Evolutionary conservation across 2,888 invertebrate species (phyloP).

Genomic region (Caenorhabditis sp.): DNA sequence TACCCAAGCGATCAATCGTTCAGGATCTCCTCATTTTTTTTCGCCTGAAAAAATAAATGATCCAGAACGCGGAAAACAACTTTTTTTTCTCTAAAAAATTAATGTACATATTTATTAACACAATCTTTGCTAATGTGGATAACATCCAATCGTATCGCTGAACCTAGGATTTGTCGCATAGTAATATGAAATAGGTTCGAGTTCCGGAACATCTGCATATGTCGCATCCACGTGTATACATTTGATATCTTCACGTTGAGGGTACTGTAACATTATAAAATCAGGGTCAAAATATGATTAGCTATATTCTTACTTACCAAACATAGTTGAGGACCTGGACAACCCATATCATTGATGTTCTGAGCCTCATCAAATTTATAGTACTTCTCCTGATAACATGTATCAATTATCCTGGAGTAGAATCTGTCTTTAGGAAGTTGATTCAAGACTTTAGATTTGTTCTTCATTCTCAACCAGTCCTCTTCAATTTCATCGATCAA

Average conservation of each 20-base stretch:
- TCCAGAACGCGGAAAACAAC: too few species aligned
- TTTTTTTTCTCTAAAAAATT: too few species aligned
- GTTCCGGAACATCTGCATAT: neutral
- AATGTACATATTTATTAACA: too few species aligned
- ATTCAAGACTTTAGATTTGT: conserved; percentile 9
- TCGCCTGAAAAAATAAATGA: too few species aligned
- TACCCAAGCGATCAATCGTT: too few species aligned
- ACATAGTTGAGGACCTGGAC: neutral
- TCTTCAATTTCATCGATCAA: conserved; percentile 1
- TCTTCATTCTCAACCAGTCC: conserved; percentile 20
- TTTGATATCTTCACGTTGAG: neutral
- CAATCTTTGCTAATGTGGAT: neutral
- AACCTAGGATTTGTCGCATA: neutral
- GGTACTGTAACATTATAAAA: neutral
- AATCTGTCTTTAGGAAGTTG: conserved; percentile 18
- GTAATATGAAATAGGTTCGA: neutral
- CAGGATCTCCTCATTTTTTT: too few species aligned
- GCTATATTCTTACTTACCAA: too few species aligned
- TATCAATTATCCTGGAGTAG: conserved; percentile 16
- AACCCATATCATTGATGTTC: conserved; percentile 9
- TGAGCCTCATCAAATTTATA: conserved; percentile 28
- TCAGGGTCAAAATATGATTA: too few species aligned
- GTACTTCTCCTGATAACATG: conserved; percentile 16
- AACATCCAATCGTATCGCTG: neutral
- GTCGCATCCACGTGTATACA: neutral